These are phyloP conservation scores for Loris lydekkerianus DNA, from an alignment of 2,797 vertebrate genomes.

Conservation along the genomic window DNA sequence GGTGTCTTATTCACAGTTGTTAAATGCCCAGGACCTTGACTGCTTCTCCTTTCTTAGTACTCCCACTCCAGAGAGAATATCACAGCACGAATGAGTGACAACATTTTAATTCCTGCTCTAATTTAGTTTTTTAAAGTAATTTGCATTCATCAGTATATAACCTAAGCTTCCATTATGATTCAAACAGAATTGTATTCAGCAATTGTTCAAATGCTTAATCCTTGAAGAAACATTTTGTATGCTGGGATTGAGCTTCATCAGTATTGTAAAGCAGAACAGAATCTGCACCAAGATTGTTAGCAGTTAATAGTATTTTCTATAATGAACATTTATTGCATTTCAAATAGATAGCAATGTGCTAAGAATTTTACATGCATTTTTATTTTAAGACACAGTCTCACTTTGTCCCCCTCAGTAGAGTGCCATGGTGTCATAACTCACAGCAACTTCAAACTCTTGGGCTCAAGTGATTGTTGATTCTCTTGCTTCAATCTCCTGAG, in stretches of 20 bases:
- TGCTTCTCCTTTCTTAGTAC: background rate
- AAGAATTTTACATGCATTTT: background rate
- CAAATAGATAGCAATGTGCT: background rate
- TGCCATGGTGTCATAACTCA: too few relatives aligned
- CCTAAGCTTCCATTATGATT: background rate
- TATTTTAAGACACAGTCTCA: too few relatives aligned
- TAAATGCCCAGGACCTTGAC: background rate
- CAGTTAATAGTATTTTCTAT: background rate
- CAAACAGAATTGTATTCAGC: conserved; percentile 41
- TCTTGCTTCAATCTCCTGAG: too few relatives aligned
- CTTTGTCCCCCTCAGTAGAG: too few relatives aligned
- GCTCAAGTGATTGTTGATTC: too few relatives aligned
- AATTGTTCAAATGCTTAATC: conserved; percentile 20
- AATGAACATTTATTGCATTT: conserved; percentile 38
- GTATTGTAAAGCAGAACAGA: background rate
- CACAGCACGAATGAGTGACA: background rate
- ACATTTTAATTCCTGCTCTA: background rate
- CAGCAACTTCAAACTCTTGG: too few relatives aligned
- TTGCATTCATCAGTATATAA: background rate
- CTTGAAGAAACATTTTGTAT: background rate
- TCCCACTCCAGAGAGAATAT: background rate
- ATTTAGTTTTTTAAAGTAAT: conserved; percentile 58
- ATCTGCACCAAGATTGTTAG: background rate
- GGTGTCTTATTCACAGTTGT: background rate
- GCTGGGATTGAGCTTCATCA: background rate